Evolutionary conservation across 1,140 invertebrate species (phyloP).

Genomic region (Ceratosolen fusciceps): DNA sequence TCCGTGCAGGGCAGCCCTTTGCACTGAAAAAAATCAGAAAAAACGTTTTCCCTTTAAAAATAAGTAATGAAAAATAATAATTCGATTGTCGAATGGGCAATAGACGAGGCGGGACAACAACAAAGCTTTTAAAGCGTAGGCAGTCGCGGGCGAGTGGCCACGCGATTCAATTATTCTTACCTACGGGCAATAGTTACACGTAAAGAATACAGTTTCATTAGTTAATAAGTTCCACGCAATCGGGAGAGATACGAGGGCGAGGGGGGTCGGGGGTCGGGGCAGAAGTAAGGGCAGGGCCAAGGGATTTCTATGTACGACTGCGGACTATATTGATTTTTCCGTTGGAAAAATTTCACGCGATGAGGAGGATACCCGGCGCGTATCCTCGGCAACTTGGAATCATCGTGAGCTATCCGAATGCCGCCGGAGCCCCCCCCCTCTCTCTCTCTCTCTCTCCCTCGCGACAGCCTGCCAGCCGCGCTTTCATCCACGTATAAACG

Average conservation of each 20-base stretch:
- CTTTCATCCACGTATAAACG: neutral
- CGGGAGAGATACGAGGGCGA: conserved; percentile 45
- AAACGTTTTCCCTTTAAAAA: no score
- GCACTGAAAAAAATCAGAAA: conserved; percentile 72
- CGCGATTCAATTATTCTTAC: no score
- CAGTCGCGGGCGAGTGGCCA: no score
- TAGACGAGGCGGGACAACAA: no score
- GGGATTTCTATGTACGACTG: neutral
- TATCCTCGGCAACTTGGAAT: conserved; percentile 6
- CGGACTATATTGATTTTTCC: conserved; percentile 41
- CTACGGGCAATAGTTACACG: no score
- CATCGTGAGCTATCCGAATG: conserved; percentile 32
- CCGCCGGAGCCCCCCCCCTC: neutral
- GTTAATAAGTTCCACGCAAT: conserved; percentile 9
- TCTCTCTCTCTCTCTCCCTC: neutral
- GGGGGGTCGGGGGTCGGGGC: no score
- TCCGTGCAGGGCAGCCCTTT: conserved; percentile 68
- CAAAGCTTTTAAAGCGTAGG: no score
- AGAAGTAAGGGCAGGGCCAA: conserved; percentile 12
- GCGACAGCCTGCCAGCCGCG: neutral
- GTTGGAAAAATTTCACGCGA: conserved; percentile 31
- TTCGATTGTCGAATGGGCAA: no score
- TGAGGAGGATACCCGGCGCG: conserved; percentile 15
- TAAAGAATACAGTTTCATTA: no score
- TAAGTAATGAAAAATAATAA: no score